A percentile compares a stretch with the other conserved stretches of the same genome.
Evolutionary conservation across 2,113 vertebrate species (phyloP).

Genomic region (Elgaria multicarinata): DNA sequence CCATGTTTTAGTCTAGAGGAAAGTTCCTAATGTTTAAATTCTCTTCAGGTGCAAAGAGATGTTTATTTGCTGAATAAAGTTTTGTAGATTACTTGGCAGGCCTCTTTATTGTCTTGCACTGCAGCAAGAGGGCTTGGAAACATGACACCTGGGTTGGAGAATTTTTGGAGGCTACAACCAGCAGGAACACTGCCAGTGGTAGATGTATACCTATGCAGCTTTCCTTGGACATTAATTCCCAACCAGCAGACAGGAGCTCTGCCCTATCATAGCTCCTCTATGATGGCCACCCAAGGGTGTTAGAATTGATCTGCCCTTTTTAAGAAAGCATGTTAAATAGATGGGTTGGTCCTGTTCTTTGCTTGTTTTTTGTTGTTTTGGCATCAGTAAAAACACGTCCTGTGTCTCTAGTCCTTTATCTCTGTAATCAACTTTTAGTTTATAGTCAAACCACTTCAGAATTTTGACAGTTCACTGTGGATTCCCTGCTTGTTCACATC

Average conservation of each 20-base stretch:
- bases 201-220: background rate
- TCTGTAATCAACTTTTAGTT: constrained; percentile 43
- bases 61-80: too few relatives aligned
- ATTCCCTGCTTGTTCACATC: constrained; percentile 21
- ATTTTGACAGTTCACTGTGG: background rate
- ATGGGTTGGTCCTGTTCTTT: background rate
- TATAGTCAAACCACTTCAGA: constrained; percentile 41
- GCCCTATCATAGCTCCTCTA: background rate
- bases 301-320: background rate
- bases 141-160: too few relatives aligned
- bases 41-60: too few relatives aligned
- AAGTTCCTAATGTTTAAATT: too few relatives aligned
- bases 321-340: background rate
- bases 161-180: background rate
- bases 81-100: too few relatives aligned
- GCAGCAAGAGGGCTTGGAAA: too few relatives aligned
- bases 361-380: too few relatives aligned
- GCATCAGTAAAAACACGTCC: background rate
- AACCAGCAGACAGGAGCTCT: background rate
- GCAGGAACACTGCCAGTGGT: background rate
- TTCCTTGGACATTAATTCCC: background rate
- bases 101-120: too few relatives aligned
- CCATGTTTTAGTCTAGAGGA: too few relatives aligned
- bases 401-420: constrained; percentile 33
- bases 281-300: too few relatives aligned